phyloP scores from a whole-genome alignment of 92 coral and sea anemone species.

The Pocillopora grandis region DNA sequence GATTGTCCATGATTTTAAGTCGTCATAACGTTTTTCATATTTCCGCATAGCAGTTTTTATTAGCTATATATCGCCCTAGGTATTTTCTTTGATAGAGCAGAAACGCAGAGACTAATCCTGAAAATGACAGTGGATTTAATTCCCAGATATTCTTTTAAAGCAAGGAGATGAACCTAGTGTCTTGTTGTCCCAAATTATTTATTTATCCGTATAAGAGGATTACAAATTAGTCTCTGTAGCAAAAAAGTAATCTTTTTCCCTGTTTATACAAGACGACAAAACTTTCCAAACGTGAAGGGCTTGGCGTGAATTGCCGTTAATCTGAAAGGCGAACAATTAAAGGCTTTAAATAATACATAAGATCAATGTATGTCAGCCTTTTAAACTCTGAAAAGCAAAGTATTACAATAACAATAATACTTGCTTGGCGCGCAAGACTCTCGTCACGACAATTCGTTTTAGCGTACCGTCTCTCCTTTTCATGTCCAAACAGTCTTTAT shows the following conservation, averaged over 20 bases:
- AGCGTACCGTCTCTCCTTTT: too few species aligned
- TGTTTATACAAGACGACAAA: constrained; percentile 13
- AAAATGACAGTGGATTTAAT: not conserved
- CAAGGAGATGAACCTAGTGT: not conserved
- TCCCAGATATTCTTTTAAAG: not conserved
- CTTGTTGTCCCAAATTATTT: not conserved
- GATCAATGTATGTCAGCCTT: not conserved
- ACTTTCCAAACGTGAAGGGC: not conserved
- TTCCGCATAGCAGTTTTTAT: not conserved
- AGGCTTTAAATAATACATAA: not conserved
- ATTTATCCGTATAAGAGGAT: constrained; percentile 13
- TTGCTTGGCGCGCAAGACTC: not conserved
- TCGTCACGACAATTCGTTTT: too few species aligned
- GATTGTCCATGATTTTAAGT: not conserved
- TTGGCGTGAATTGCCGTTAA: constrained; percentile 3
- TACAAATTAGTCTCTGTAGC: not conserved
- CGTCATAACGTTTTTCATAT: not conserved
- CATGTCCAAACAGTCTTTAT: too few species aligned
- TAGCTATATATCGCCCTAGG: not conserved
- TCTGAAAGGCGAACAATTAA: constrained; percentile 8
- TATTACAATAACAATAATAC: not conserved
- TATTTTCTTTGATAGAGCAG: not conserved
- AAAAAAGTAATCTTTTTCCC: not conserved
- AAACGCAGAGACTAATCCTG: not conserved
- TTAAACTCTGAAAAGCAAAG: not conserved